Evolutionary conservation across 1,140 invertebrate species (phyloP), one percentile per base, ranked within the genome.

Genomic region (Dysdera silvatica): DNA sequence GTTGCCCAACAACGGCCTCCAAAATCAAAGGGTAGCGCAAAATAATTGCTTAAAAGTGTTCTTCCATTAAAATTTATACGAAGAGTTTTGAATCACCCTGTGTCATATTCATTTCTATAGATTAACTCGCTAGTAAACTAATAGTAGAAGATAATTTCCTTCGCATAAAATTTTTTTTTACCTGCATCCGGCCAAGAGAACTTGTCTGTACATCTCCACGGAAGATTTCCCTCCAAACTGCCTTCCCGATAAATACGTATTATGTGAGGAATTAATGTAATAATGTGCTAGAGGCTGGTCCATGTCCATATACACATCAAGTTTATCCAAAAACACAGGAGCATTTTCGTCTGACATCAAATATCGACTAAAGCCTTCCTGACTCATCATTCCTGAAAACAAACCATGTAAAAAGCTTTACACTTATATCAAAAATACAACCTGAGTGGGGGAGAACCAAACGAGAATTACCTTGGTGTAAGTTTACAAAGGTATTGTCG

Each of bases 261-360:
- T 99, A 77, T 99, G 97, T 47, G 95, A 98, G 20, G 93, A 97
- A 81, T 99, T 99, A 68, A 99, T 98, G 75, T 98, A 99, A 79
- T 99, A 99, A 75, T 99, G 95, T 31, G 89, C 84, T 18, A 99
- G 73, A 0, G 96, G 93, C 73, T 98, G 94, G 74, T 98, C 94
- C 95, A 99, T 98, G 69, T 99, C 95, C 73, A 84, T 96, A 74
- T 98, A 98, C 67, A 95, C 88, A 72, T 98, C 95, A 47, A 98
- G 80, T 23, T 94, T 82, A 78, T 99, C 95, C 45, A 99, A 80
- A 78, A 98, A 98, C 48, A 99, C 96, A 0, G 96, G 95, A 0
- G 96, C 92, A 78, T 99, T 99, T 76, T 99, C 96, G 77, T 99
- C 96, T 0, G 95, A 98, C 93, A 98, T 98, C 47, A 99, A 80